Evolutionary conservation across 2,113 vertebrate genomes (phyloP).

Genomic region (Stigmatopora argus): DNA sequence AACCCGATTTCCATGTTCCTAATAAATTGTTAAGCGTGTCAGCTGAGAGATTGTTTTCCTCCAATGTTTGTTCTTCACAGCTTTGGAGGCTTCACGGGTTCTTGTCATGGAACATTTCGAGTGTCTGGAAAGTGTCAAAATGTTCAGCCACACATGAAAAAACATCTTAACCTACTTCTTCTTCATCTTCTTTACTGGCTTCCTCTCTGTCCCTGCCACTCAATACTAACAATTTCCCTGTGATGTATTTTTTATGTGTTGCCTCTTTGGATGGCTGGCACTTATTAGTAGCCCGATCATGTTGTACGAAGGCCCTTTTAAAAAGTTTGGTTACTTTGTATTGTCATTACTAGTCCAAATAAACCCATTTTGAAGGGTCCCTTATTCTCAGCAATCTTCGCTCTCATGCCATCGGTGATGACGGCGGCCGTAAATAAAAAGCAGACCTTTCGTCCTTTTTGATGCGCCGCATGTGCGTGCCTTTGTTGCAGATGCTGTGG

Average conservation of each 20-base stretch:
- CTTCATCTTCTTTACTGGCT: slow-evolving; percentile 18
- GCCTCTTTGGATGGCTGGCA: slow-evolving; percentile 36
- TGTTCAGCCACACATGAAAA: slow-evolving; percentile 66
- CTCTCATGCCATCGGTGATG: slow-evolving; percentile 46
- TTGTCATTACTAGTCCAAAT: not conserved
- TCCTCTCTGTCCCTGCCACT: slow-evolving; percentile 28
- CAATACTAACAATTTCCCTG: slow-evolving; percentile 54
- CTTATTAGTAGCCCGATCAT: slow-evolving; percentile 28
- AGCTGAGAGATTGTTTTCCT: not conserved
- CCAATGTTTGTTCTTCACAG: not conserved
- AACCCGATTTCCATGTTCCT: not conserved
- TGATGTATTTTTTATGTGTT: slow-evolving; percentile 65
- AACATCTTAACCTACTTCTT: slow-evolving; percentile 59
- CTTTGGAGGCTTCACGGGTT: slow-evolving; percentile 39
- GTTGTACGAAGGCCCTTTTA: not conserved
- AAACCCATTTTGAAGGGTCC: not conserved
- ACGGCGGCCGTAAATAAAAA: slow-evolving; percentile 65
- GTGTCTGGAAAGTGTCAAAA: slow-evolving; percentile 62
- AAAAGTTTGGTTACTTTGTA: not conserved
- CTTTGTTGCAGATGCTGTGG: slow-evolving; percentile 57
- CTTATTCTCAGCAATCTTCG: slow-evolving; percentile 14
- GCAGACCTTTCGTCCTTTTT: slow-evolving; percentile 61
- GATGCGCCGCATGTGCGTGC: slow-evolving; percentile 60
- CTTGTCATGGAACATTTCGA: slow-evolving; percentile 65
- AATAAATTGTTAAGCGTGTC: not conserved